Conservation (phyloP, 2,888 invertebrate species). For the Ecdyonurus torrentis region DNA sequence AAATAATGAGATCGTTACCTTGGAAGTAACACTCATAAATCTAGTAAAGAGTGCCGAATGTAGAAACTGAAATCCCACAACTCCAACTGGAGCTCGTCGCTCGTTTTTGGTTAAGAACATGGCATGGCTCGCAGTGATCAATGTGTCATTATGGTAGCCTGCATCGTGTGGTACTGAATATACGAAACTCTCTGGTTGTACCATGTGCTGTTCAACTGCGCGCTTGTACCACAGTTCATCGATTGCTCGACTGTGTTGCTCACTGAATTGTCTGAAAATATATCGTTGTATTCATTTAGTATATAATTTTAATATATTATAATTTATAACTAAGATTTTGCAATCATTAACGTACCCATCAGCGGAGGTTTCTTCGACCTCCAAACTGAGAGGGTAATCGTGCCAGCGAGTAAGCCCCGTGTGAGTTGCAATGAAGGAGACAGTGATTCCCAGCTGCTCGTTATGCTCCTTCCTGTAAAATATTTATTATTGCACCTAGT, state of each 20-base stretch:
- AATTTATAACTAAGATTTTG: not conserved
- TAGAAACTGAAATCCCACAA: constrained; percentile 25
- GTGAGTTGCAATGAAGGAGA: constrained; percentile 78
- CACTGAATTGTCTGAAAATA: constrained; percentile 55
- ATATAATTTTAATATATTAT: too few relatives aligned
- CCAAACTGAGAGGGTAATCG: constrained; percentile 34
- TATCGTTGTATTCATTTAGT: too few relatives aligned
- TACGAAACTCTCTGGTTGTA: constrained; percentile 79
- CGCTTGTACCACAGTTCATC: constrained; percentile 83
- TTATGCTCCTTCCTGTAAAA: constrained; percentile 58
- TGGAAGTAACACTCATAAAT: constrained; percentile 23
- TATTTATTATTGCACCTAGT: too few relatives aligned
- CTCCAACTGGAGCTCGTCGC: constrained; percentile 22
- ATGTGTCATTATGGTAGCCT: constrained; percentile 22
- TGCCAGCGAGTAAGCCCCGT: constrained; percentile 84
- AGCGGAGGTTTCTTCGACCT: constrained; percentile 24
- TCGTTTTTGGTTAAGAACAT: constrained; percentile 19
- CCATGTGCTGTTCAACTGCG: constrained; percentile 74
- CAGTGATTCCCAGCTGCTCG: constrained; percentile 65
- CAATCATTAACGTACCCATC: constrained; percentile 5
- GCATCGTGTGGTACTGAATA: constrained; percentile 74
- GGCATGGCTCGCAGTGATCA: constrained; percentile 24
- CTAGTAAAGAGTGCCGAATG: constrained; percentile 21
- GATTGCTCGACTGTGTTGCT: constrained; percentile 57
- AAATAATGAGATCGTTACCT: too few relatives aligned